Evolutionary conservation across 2,797 vertebrate species (phyloP), one percentile per base, ranked within the genome.

Genomic region (Capromys pilorides): DNA sequence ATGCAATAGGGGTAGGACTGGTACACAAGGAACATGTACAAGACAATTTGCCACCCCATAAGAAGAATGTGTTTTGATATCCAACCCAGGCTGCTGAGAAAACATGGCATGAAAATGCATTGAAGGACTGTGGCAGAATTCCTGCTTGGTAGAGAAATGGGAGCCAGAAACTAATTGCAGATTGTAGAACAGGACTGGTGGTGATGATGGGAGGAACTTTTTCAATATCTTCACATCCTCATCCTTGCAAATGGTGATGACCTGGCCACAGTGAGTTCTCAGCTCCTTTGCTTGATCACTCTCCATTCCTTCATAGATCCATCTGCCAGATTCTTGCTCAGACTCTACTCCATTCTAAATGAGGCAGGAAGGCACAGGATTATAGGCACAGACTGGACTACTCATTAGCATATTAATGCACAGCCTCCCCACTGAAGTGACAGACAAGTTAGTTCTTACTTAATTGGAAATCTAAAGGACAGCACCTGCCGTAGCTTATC

Each of bases 391-490:
- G 95, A 91, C 93, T 81, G 96, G 88, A 59, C 90, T 86, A 75
- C 69, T 85, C 84, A 97, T 98, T 97, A 87, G 94, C 97, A 97
- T 97, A 95, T 96, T 98, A 97, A 98, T 96, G 93, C 95, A 96
- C 61, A 16, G 62, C 8, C 66, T 98, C 97, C 96, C 96, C 93
- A 0, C 96, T 96, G 96, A 97, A 95, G 84, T 97, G 95, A n/a
- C 79, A 97, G 95, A 96, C 95, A 98, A 98, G 97, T 98, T 97
- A 97, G 97, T 95, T 96, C 96, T 97, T 94, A 96, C 97, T 97
- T 98, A 98, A 98, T 98, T 97, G 96, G 98, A 97, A 98, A 97
- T 98, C 96, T 97, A 98, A 98, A 98, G 98, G 97, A 94, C 93
- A 97, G 98, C 92, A 97, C 96, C 59, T 98, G 98, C 97, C 91